Evolutionary conservation across 2,113 vertebrate species (phyloP), one percentile per base, ranked within the genome.

Genomic region (Oreochromis spilurus): DNA sequence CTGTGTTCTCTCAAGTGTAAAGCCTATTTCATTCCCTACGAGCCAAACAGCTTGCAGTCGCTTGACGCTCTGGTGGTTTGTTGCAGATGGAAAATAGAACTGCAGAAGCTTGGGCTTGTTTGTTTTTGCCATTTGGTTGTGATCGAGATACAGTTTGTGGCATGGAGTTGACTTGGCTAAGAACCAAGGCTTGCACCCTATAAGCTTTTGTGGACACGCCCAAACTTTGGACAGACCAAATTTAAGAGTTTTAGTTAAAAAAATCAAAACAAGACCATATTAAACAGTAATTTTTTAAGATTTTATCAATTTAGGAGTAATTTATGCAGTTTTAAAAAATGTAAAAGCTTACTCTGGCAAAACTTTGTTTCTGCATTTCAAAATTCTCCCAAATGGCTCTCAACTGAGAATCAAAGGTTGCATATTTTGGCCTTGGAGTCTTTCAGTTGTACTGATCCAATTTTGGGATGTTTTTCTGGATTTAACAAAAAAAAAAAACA

Each of bases 21-120:
- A 95, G 89, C 90, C 90, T 87, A 94, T 95, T 94, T 94, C 89
- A 88, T 87, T 89, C 91, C 90, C 87, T 58, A 78, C 7, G n/a
- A 94, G 91, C 88, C 87, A 93, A 93, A 94, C 92, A 93, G 91
- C 94, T 89, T 93, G 91, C 92, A 87, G 90, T 90, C 48, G 16
- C 86, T 83, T 80, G 92, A 84, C 52, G 91, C 89, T 95, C 87
- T 79, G 88, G 34, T 93, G 89, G 87, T 93, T 92, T 86, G 87
- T 87, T 91, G 93, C 90, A 95, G 93, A 93, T 89, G 91, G 89
- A 87, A 91, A 93, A 90, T 70, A 57, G 67, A 86, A 88, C 84
- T 85, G 92, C 89, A 87, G 79, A 87, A 80, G 60, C 31, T 81
- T 19, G 54, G 50, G 62, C 84, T 89, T 94, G 90, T 93, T 92